Base-by-base conservation (phyloP, 2,113 vertebrate species). In the Nanger granti region DNA sequence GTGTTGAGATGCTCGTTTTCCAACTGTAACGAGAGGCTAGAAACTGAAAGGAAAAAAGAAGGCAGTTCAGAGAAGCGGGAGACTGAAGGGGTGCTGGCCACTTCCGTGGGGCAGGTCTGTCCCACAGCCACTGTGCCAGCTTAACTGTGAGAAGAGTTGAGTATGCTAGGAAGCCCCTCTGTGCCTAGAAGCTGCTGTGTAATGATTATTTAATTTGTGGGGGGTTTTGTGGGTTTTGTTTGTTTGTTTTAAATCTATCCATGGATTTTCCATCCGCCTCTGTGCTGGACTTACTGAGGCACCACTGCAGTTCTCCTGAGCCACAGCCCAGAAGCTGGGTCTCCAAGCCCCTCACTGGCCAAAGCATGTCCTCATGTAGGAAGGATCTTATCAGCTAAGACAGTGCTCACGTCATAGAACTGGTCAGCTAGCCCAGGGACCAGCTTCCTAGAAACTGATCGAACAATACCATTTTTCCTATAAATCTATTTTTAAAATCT, bases 331-430 rank as follows among this genome's bases (percentile, higher is more conserved):
- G 62, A 47, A 34, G 7, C 57, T 37, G 20, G 24, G 29, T 28
- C 29, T 83, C 64, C 34, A 24, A 13, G 17, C 10, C 9, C 12
- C 8, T 37, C 26, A 4, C n/a, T 12, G 59, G 57, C 73, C 34
- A 24, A 57, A 20, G 8, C 29, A 7, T n/a, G 13, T 49, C 54
- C 66, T 90, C 54, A 2, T 2, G 0, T 2, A 10, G 24, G 76
- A 64, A 24, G 13, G 31, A 37, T 17, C 31, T 88, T 28, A 37
- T 24, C 41, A 8, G 41, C 57, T 1, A 57, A 59, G 28, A 9
- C 34, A 9, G 2, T 37, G 28, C 62, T 83, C 28, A 8, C 4
- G 0, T 79, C 76, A 24, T 8, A 57, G 86, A 66, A 7, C 26
- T 89, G 83, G 24, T n/a, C 60, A 91, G 44, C 29, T 64, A 55